Evolutionary conservation across 2,113 vertebrate genomes (phyloP), one percentile per base, ranked within the genome.

Genomic region (Hemichromis elongatus): DNA sequence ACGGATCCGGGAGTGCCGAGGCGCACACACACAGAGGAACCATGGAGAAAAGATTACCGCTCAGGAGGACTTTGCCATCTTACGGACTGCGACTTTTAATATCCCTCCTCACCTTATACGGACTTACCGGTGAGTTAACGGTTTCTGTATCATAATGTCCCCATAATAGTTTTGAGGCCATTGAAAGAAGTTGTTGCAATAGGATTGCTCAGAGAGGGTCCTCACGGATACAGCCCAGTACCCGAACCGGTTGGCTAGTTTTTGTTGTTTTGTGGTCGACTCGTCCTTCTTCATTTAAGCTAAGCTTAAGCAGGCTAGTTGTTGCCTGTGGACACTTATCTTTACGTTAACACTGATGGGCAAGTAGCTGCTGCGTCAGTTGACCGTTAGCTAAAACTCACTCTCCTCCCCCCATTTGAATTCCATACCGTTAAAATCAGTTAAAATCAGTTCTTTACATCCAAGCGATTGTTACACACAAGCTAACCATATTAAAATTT

Each of bases 51-150:
- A 82, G 87, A 93, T 21, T 86, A 21, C 57, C 79, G 37, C 85
- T 55, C 55, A 45, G 82, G 84, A 87, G 88, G 92, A 92, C 52
- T 80, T 53, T 85, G 21, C 45, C 90, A 33, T 45, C 30, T 14
- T 45, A 47, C 81, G 87, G 92, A 87, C 85, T 88, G 86, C 86
- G 80, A 86, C 79, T 93, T 82, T 85, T 90, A 8, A 80, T 89
- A 4, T 63, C 88, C 4, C 83, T 94, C 7, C 73, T 96, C 75
- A 55, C 92, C 82, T n/a, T 96, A 2, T 88, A 56, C 84, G 92
- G 93, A 88, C 78, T 94, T 13, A 83, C 89, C 30, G 92, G 96
- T 96, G 90, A 95, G 96, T 95, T 89, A 19, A 47, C 59, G 4
- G 11, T 61, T 53, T 73, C 19, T 52, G 66, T 85, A 4, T 53